Percentiles rank a stretch among this genome's conserved stretches.
Evolutionary conservation across 2,888 invertebrate genomes (phyloP).

Genomic region (Hirtodrosophila confusa): DNA sequence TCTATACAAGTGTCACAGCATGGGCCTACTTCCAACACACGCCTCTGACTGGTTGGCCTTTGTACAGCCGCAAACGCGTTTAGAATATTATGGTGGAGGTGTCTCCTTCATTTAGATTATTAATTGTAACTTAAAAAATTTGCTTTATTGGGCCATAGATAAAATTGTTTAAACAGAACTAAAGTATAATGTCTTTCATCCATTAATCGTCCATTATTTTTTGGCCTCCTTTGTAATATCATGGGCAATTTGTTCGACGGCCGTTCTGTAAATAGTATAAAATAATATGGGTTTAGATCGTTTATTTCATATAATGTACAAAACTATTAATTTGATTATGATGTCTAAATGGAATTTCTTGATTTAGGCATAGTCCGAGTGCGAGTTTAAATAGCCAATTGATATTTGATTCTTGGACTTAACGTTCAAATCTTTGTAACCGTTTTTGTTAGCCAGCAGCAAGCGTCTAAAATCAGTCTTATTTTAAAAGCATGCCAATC

Average conservation of each 20-base stretch:
- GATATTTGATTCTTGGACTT: not conserved
- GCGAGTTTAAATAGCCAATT: not conserved
- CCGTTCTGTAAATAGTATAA: conserved; percentile 55
- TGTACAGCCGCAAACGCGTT: conserved; percentile 93
- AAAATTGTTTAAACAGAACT: conserved; percentile 35
- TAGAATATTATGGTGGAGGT: conserved; percentile 95
- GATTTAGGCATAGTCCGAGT: too few species aligned
- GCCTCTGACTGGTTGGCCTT: conserved; percentile 99
- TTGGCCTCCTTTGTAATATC: conserved; percentile 76
- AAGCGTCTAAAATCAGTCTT: not conserved
- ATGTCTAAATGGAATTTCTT: not conserved
- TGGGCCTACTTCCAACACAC: conserved; percentile 98
- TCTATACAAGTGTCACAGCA: conserved; percentile 98
- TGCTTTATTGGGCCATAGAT: conserved; percentile 57
- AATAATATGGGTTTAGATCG: not conserved
- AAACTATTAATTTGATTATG: not conserved
- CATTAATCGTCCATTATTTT: conserved; percentile 66
- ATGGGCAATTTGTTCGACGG: conserved; percentile 69
- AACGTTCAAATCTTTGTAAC: not conserved
- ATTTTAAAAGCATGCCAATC: not conserved
- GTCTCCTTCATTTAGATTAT: conserved; percentile 85
- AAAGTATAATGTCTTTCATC: conserved; percentile 28
- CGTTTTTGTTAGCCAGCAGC: not conserved
- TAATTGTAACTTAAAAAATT: conserved; percentile 34
- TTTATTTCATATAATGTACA: conserved; percentile 6